Percentiles rank a stretch among this genome's conserved stretches.
Evolutionary conservation across 2,113 vertebrate species (phyloP).

Genomic region (Cairina moschata): DNA sequence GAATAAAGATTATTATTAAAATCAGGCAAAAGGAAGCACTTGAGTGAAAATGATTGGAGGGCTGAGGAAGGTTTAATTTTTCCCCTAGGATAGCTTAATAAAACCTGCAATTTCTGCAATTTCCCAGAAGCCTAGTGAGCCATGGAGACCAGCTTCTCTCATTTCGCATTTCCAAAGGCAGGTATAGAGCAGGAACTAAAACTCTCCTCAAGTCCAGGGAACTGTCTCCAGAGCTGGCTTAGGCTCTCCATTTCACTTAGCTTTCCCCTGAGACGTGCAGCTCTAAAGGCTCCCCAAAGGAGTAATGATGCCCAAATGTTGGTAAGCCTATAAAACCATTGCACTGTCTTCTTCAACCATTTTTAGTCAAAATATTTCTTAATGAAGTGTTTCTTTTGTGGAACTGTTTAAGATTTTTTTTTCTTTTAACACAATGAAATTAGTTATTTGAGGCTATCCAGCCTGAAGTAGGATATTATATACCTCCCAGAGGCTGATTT

Average conservation of each 20-base stretch:
- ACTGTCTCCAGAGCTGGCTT: not conserved
- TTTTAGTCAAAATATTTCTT: not conserved
- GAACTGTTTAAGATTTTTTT: not conserved
- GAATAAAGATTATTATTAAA: not conserved
- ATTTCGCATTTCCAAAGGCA: not conserved
- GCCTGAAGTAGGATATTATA: slow-evolving; percentile 32
- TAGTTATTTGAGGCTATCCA: slow-evolving; percentile 18
- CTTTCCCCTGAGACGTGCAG: rapidly evolving
- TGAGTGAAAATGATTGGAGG: not conserved
- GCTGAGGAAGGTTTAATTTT: not conserved
- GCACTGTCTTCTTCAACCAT: not conserved
- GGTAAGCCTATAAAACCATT: not conserved
- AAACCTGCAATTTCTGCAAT: not conserved
- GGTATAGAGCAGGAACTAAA: not conserved
- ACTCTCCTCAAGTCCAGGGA: not conserved
- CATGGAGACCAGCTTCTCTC: not conserved
- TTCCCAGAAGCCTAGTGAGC: not conserved
- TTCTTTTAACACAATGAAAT: not conserved
- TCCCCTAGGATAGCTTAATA: not conserved
- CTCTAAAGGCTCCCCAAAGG: not conserved
- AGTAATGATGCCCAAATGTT: not conserved
- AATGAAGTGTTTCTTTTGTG: not conserved
- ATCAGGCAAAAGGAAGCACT: not conserved
- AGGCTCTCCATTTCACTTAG: not conserved
- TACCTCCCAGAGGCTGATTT: slow-evolving; percentile 44